Evolutionary conservation across 2,113 vertebrate genomes (phyloP).

Genomic region (Leptodactylus fuscus): DNA sequence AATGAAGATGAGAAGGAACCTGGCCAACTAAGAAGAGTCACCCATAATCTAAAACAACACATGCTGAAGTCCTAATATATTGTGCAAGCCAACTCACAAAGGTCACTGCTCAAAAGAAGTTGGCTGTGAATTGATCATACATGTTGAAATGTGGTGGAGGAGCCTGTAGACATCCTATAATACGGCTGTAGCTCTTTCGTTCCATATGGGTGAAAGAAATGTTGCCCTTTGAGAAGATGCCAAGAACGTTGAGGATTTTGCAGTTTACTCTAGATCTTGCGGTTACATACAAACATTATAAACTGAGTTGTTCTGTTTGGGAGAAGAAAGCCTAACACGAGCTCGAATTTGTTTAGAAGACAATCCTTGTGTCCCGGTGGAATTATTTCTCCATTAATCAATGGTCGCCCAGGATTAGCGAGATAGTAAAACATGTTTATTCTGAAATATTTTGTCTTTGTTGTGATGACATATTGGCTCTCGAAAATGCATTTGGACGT

Average conservation of each 20-base stretch:
- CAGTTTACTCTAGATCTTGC: slow-evolving; percentile 9
- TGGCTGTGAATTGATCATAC: not conserved
- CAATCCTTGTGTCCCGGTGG: not conserved
- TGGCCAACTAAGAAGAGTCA: too few relatives aligned
- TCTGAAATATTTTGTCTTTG: slow-evolving; percentile 51
- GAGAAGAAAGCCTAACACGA: slow-evolving; percentile 19
- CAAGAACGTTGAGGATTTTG: slow-evolving; percentile 10
- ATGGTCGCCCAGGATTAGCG: slow-evolving; percentile 26
- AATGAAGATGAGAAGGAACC: too few relatives aligned
- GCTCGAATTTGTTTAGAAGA: slow-evolving; percentile 32
- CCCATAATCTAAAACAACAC: too few relatives aligned
- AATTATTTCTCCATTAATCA: slow-evolving; percentile 49
- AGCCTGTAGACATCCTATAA: not conserved
- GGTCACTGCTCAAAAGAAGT: too few relatives aligned
- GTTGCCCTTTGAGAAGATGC: not conserved
- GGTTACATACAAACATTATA: not conserved
- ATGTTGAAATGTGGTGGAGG: not conserved
- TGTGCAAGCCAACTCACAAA: too few relatives aligned
- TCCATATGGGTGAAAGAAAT: not conserved
- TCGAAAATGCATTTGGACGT: slow-evolving; percentile 28
- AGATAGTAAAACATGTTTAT: slow-evolving; percentile 40
- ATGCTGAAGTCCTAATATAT: too few relatives aligned
- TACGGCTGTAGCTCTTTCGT: not conserved
- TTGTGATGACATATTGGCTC: slow-evolving; percentile 48
- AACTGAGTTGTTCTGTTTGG: not conserved